Percentiles rank a stretch among this genome's conserved stretches.
Evolutionary conservation across 2,888 invertebrate genomes (phyloP).

Genomic region (Branchellion lobata): DNA sequence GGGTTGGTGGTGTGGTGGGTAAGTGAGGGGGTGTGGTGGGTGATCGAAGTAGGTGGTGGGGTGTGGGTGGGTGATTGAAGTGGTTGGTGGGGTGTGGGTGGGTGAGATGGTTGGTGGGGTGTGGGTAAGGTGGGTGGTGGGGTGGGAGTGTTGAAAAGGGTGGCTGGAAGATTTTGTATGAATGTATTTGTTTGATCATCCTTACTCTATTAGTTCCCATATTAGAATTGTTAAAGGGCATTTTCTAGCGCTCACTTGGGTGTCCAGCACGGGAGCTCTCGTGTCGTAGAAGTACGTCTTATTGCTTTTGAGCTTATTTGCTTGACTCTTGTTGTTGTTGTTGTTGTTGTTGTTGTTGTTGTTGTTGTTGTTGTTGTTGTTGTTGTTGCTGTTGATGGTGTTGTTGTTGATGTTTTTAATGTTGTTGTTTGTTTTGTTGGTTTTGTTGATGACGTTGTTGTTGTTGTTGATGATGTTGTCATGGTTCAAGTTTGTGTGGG

Average conservation of each 20-base stretch:
- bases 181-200: no score
- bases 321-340: background rate
- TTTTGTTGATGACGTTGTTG: background rate
- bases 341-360: background rate
- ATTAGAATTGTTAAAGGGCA: no score
- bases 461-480: no score
- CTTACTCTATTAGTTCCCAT: no score
- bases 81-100: slow-evolving; percentile 50
- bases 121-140: slow-evolving; percentile 26
- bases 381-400: background rate
- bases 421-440: background rate
- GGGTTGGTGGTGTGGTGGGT: slow-evolving; percentile 64
- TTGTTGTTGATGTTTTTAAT: background rate
- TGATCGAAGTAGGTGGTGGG: slow-evolving; percentile 46
- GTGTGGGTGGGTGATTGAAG: slow-evolving; percentile 44
- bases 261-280: background rate
- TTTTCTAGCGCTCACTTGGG: background rate
- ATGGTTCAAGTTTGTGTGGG: no score
- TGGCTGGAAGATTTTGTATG: slow-evolving; percentile 35
- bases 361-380: background rate
- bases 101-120: slow-evolving; percentile 48
- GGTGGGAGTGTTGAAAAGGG: slow-evolving; percentile 30
- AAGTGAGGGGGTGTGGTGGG: no score
- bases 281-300: background rate
- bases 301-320: background rate